Percentiles rank a stretch among this genome's conserved stretches.
Conservation (phyloP, 2,113 vertebrate genomes). For the Chrysochloris asiatica region DNA sequence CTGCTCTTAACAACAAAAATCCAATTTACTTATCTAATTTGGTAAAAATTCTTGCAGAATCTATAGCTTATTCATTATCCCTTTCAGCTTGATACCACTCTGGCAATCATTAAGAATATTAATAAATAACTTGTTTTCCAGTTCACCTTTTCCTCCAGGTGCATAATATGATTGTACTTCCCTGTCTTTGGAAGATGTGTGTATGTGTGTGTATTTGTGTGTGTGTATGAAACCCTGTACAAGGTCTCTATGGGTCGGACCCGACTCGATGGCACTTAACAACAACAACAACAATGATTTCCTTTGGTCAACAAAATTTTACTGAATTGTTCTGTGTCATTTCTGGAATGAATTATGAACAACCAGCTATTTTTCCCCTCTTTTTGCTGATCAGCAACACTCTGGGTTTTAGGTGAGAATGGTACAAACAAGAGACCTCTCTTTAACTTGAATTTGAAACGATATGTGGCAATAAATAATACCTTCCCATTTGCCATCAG, state of each 20-base stretch:
- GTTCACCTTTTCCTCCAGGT: neutral
- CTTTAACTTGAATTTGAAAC: neutral
- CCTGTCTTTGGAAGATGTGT: neutral
- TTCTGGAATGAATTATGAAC: neutral
- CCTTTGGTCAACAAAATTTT: conserved; percentile 19
- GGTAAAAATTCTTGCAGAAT: neutral
- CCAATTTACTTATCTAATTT: too few species aligned
- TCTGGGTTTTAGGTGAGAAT: neutral
- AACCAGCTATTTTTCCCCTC: neutral
- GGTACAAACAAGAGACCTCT: neutral
- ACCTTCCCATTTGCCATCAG: neutral
- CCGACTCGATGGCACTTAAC: too few species aligned
- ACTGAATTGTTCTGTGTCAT: neutral
- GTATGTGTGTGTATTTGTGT: too few species aligned
- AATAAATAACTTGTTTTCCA: conserved; percentile 20
- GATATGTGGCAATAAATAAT: neutral
- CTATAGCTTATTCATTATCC: neutral
- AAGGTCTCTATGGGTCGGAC: too few species aligned
- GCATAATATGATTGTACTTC: neutral
- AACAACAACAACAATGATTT: too few species aligned
- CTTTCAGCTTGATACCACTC: neutral
- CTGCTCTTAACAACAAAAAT: too few species aligned
- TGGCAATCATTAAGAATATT: neutral
- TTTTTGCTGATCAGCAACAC: neutral
- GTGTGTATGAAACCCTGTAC: too few species aligned